Conservation (phyloP, 1,140 invertebrate species). For the Nephotettix cincticeps region DNA sequence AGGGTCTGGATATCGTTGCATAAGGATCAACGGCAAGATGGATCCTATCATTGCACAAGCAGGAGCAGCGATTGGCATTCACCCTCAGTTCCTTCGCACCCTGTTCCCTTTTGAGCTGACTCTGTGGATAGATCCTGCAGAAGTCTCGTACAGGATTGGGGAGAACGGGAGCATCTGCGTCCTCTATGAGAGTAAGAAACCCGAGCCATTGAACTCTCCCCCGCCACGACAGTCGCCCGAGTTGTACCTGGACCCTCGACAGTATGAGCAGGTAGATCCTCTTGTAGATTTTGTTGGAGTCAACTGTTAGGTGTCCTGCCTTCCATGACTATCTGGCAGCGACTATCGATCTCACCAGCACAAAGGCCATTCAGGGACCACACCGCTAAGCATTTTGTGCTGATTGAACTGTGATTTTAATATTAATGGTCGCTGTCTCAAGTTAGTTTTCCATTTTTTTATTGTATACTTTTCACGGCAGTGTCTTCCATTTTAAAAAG, state of each 20-base stretch:
- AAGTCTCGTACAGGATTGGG: slow-evolving; percentile 67
- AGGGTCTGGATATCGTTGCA: slow-evolving; percentile 65
- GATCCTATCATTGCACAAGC: slow-evolving; percentile 64
- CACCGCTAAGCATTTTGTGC: too few species aligned
- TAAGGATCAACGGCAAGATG: slow-evolving; percentile 66
- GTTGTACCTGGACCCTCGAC: background rate
- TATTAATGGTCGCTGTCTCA: too few species aligned
- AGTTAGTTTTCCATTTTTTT: too few species aligned
- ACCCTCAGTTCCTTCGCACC: slow-evolving; percentile 51
- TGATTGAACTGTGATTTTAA: too few species aligned
- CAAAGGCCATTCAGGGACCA: too few species aligned
- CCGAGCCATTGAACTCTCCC: background rate
- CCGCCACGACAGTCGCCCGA: background rate
- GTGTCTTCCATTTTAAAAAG: too few species aligned
- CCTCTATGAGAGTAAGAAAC: background rate
- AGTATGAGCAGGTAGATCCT: background rate
- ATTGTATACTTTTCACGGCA: too few species aligned
- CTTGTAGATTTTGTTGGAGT: background rate
- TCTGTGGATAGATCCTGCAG: slow-evolving; percentile 67
- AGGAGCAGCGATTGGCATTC: slow-evolving; percentile 55
- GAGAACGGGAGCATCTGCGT: slow-evolving; percentile 71
- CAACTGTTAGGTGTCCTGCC: too few species aligned
- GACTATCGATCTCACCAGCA: too few species aligned
- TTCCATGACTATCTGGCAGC: too few species aligned
- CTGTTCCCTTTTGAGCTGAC: slow-evolving; percentile 65